phyloP scores from a whole-genome alignment of 2,888 invertebrate genomes.

The Tiphia femorata region DNA sequence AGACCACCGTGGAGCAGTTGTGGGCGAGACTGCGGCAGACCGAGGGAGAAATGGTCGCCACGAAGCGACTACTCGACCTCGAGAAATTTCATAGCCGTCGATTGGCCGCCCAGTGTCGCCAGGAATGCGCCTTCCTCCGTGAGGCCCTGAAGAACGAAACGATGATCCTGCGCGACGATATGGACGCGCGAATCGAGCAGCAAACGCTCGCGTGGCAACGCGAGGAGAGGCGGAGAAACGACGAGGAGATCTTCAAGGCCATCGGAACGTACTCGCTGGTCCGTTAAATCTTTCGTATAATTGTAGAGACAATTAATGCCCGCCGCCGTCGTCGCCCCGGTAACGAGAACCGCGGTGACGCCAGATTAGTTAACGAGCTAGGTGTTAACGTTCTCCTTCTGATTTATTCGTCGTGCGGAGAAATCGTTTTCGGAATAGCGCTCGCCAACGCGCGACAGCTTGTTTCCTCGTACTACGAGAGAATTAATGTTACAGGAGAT shows the following conservation, averaged over 20 bases:
- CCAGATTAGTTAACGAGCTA: no score
- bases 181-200: conserved; percentile 23
- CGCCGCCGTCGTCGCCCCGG: no score
- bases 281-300: no score
- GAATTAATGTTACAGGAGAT: conserved; percentile 34
- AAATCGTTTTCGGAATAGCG: no score
- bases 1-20: conserved; percentile 34
- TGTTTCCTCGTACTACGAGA: no score
- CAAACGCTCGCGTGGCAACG: conserved; percentile 29
- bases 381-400: no score
- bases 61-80: conserved; percentile 31
- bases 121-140: conserved; percentile 19
- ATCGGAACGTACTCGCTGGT: conserved; percentile 34
- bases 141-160: conserved; percentile 27
- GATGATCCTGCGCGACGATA: conserved; percentile 25
- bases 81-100: conserved; percentile 24
- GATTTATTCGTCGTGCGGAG: no score
- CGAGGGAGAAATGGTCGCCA: conserved; percentile 32
- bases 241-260: conserved; percentile 33
- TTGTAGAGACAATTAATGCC: no score
- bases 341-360: no score
- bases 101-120: conserved; percentile 22
- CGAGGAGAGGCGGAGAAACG: conserved; percentile 29
- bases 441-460: no score
- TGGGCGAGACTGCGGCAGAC: conserved; percentile 32